A percentile compares a stretch with the other conserved stretches of the same genome.
Evolutionary conservation across 2,113 vertebrate species (phyloP).

Genomic region (Periophthalmus modestus): DNA sequence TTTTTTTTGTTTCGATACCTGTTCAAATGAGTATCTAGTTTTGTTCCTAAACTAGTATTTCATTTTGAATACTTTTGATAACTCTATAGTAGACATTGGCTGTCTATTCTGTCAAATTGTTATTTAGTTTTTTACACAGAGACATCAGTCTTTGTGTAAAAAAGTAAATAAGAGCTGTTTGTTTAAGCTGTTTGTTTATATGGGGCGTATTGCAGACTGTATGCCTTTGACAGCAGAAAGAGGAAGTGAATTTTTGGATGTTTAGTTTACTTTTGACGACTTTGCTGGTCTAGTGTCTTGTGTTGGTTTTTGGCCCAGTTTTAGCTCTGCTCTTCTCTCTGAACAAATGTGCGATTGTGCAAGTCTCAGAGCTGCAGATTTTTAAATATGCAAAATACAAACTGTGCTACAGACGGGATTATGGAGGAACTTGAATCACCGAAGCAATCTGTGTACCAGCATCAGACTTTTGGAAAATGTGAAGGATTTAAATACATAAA

Average conservation of each 20-base stretch:
- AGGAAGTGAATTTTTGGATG: slow-evolving; percentile 34
- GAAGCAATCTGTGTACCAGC: neutral
- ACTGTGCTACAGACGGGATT: slow-evolving; percentile 26
- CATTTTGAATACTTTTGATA: no score
- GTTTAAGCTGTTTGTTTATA: neutral
- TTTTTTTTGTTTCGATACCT: no score
- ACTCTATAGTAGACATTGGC: no score
- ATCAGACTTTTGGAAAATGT: neutral
- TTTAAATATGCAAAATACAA: slow-evolving; percentile 48
- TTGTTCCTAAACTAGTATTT: no score
- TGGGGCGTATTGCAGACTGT: neutral
- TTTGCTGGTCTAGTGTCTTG: slow-evolving; percentile 36
- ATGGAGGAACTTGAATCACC: slow-evolving; percentile 23
- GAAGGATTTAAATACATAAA: neutral
- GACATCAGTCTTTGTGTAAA: no score
- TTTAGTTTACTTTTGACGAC: slow-evolving; percentile 23
- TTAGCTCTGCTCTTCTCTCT: slow-evolving; percentile 47
- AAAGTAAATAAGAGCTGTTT: no score
- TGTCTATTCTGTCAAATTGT: no score
- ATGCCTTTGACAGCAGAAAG: slow-evolving; percentile 43
- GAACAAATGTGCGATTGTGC: slow-evolving; percentile 34
- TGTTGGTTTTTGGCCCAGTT: slow-evolving; percentile 57
- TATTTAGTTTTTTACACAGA: neutral
- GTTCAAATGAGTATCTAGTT: no score
- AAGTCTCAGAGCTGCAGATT: slow-evolving; percentile 22